phyloP scores from a whole-genome alignment of 2,797 vertebrate genomes.

The Eulemur rubriventer region DNA sequence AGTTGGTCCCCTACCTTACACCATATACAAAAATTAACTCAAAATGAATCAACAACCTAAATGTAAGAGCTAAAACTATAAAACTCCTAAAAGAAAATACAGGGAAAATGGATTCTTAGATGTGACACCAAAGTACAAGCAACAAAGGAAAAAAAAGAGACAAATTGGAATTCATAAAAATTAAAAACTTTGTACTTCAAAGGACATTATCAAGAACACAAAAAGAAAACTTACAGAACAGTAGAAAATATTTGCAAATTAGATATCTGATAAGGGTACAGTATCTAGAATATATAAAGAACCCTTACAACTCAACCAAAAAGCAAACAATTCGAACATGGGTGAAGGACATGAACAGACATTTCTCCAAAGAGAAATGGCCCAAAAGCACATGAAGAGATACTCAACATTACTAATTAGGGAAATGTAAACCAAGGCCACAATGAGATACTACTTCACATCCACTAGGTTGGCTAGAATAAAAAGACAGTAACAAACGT shows the following conservation, averaged over 20 bases:
- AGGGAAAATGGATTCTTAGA: neutral
- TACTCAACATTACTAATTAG: neutral
- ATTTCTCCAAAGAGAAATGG: neutral
- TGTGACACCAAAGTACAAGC: neutral
- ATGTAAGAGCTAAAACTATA: neutral
- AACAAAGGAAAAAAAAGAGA: neutral
- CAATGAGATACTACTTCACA: neutral
- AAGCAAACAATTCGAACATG: neutral
- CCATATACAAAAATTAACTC: neutral
- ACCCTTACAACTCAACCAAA: neutral
- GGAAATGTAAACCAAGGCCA: neutral
- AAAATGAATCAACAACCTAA: neutral
- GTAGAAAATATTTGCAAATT: constrained; percentile 19
- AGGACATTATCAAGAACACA: neutral
- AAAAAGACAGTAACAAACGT: neutral
- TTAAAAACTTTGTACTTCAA: neutral
- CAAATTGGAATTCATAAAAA: neutral
- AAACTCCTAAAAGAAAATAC: neutral
- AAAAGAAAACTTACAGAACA: neutral
- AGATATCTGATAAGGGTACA: neutral
- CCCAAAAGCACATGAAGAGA: neutral
- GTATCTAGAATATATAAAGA: neutral
- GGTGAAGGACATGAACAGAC: neutral
- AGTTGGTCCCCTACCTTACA: neutral
- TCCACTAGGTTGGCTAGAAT: neutral